These are phyloP conservation scores for Urocitellus parryii DNA, from an alignment of 2,113 vertebrate species.

Conservation along the genomic window DNA sequence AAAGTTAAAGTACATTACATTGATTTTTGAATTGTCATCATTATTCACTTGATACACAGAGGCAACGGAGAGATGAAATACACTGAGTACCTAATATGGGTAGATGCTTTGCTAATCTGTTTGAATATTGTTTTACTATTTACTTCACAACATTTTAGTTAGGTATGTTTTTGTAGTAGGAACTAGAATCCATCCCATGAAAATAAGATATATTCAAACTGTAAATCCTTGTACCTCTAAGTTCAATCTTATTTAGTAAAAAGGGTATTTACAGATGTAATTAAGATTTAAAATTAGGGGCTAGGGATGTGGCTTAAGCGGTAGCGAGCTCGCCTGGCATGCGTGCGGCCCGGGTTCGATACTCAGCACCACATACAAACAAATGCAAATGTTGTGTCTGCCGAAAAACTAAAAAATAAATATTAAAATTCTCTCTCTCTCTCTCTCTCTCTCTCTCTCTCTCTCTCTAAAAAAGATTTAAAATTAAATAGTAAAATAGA, in stretches of 20 bases:
- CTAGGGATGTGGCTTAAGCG: too few species aligned
- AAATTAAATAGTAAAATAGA: background rate
- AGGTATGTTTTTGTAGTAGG: background rate
- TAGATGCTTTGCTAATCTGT: background rate
- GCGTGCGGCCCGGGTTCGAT: too few species aligned
- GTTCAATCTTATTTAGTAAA: background rate
- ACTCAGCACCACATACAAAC: too few species aligned
- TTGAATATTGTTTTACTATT: background rate
- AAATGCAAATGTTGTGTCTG: too few species aligned
- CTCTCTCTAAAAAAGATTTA: background rate
- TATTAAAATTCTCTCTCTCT: too few species aligned
- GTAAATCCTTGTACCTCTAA: background rate
- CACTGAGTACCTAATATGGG: background rate
- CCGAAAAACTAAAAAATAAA: too few species aligned
- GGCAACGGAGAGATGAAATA: background rate
- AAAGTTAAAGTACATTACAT: background rate
- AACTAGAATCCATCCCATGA: accelerated
- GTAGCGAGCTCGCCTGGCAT: too few species aligned
- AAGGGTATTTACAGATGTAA: background rate
- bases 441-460: too few species aligned
- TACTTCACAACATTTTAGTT: background rate
- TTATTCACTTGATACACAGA: background rate
- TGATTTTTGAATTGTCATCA: background rate
- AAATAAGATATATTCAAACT: background rate
- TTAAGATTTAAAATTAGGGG: background rate